Evolutionary conservation across 2,888 invertebrate species (phyloP).

Genomic region (Diploptera punctata): DNA sequence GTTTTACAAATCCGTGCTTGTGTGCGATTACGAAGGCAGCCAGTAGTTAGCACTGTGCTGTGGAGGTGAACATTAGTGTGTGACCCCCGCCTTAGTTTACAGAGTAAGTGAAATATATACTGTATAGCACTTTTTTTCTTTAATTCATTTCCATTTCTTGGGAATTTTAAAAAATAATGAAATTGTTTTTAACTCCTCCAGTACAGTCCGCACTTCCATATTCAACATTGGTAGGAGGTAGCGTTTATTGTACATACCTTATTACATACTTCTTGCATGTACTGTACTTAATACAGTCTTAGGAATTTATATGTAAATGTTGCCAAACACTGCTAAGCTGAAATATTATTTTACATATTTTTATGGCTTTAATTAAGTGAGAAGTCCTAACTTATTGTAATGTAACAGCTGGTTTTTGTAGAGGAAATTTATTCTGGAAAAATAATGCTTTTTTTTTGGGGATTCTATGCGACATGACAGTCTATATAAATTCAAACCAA

Average conservation of each 20-base stretch:
- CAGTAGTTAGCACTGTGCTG: no score
- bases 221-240: constrained; percentile 31
- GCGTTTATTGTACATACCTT: constrained; percentile 40
- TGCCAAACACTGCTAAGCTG: constrained; percentile 38
- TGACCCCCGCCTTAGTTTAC: constrained; percentile 22
- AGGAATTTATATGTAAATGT: constrained; percentile 41
- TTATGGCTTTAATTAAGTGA: constrained; percentile 33
- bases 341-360: constrained; percentile 38
- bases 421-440: no score
- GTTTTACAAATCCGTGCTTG: background rate
- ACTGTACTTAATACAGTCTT: constrained; percentile 42
- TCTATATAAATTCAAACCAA: no score
- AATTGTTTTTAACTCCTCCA: constrained; percentile 10
- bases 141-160: constrained; percentile 22
- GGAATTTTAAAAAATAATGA: constrained; percentile 23
- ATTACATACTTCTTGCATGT: constrained; percentile 40
- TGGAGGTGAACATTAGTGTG: constrained; percentile 1
- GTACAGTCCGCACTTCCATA: constrained; percentile 14
- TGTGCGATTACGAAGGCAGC: no score
- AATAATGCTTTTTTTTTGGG: no score
- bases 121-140: constrained; percentile 2
- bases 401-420: no score
- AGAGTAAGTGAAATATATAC: constrained; percentile 27
- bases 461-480: no score
- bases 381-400: no score